Conservation (phyloP, 2,113 vertebrate genomes). For the Vulpes ferrilata region DNA sequence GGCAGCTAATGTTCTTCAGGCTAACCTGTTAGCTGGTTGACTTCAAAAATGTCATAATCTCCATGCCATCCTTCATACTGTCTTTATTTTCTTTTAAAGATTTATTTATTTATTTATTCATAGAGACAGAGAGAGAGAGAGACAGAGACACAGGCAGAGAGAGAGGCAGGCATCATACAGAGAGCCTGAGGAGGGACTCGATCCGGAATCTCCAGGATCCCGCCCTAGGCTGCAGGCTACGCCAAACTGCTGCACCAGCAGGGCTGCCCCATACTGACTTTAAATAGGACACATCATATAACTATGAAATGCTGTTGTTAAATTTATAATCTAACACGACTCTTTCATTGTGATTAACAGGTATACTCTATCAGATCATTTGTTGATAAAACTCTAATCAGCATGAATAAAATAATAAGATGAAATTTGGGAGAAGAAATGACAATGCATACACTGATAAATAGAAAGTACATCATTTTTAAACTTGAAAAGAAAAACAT, state of each 20-base stretch:
- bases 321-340: neutral
- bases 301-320: neutral
- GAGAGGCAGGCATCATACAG: no score
- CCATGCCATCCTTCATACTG: neutral
- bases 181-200: no score
- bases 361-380: neutral
- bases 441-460: neutral
- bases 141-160: no score
- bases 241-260: no score
- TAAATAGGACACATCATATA: neutral
- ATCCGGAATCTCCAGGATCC: no score
- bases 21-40: neutral
- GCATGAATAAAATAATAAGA: neutral
- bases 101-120: no score
- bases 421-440: constrained; percentile 37
- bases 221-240: no score
- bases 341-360: neutral
- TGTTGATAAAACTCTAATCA: constrained; percentile 21
- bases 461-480: neutral
- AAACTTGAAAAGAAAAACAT: neutral
- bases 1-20: neutral
- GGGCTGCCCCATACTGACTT: neutral
- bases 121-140: no score
- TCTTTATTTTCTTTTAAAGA: neutral
- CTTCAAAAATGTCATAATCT: neutral